Conservation (phyloP, 2,113 vertebrate species). For the Otolemur garnettii region DNA sequence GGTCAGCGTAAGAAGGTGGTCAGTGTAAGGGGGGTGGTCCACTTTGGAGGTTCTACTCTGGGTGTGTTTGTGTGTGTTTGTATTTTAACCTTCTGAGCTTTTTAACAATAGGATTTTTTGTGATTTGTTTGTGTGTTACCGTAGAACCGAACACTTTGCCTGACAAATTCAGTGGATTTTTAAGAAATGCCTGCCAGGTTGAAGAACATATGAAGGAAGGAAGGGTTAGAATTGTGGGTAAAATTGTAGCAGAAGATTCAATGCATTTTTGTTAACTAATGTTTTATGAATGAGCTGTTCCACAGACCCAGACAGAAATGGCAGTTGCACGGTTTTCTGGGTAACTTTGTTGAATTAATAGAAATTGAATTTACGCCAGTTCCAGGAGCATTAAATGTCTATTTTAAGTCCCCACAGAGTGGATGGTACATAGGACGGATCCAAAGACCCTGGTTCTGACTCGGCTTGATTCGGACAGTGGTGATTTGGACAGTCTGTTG, state of each 20-base stretch:
- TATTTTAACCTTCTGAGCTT: neutral
- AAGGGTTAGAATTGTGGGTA: neutral
- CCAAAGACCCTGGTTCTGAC: neutral
- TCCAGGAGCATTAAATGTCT: neutral
- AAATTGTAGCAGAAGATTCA: neutral
- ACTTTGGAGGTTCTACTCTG: too few relatives aligned
- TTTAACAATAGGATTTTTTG: neutral
- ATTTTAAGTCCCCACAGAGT: neutral
- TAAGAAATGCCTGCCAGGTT: neutral
- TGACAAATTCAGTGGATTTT: neutral
- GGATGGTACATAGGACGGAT: neutral
- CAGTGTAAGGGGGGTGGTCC: too few relatives aligned
- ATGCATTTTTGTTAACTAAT: neutral
- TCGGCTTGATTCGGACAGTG: neutral
- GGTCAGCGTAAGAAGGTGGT: too few relatives aligned
- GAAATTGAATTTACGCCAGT: neutral
- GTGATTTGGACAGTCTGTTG: neutral
- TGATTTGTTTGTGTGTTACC: neutral
- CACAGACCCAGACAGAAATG: neutral
- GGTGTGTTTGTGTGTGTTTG: neutral
- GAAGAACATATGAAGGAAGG: neutral
- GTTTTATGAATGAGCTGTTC: conserved; percentile 25
- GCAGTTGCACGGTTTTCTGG: neutral
- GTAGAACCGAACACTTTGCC: neutral
- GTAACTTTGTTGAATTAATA: conserved; percentile 3